These are phyloP conservation scores for Amia ocellicauda DNA, from an alignment of 2,113 vertebrate species.

Conservation along the genomic window DNA sequence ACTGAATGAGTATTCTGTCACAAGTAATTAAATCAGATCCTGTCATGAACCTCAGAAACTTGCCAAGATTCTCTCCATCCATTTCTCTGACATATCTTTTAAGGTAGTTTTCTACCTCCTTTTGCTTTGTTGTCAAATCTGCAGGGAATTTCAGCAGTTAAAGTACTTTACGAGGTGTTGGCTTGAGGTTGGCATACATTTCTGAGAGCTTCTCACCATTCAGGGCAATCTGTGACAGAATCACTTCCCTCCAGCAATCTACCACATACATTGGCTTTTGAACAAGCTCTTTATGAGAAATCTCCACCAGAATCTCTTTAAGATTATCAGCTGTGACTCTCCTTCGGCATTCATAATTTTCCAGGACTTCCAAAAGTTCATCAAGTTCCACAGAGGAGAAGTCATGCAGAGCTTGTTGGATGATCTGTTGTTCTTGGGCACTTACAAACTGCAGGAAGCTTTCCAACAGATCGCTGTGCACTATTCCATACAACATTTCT, in stretches of 20 bases:
- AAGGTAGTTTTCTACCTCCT: no score
- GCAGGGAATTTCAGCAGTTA: not conserved
- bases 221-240: slow-evolving; percentile 14
- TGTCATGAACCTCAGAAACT: slow-evolving; percentile 23
- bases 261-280: slow-evolving; percentile 32
- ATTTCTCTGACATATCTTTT: slow-evolving; percentile 26
- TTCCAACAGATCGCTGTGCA: slow-evolving; percentile 25
- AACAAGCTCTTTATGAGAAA: no score
- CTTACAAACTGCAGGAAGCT: slow-evolving; percentile 31
- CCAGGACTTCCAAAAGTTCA: slow-evolving; percentile 29
- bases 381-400: slow-evolving; percentile 24
- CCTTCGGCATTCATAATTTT: slow-evolving; percentile 22
- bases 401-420: slow-evolving; percentile 21
- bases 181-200: no score
- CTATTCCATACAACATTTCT: no score
- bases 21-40: slow-evolving; percentile 21
- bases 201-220: no score
- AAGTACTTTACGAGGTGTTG: no score
- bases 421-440: slow-evolving; percentile 22
- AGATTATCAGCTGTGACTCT: slow-evolving; percentile 18
- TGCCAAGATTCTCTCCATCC: slow-evolving; percentile 20
- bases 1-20: no score
- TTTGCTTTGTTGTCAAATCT: not conserved
- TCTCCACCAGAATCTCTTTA: slow-evolving; percentile 19
- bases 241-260: slow-evolving; percentile 33